Conservation (phyloP, 2,888 invertebrate species). For the Agonopterix heracliana region DNA sequence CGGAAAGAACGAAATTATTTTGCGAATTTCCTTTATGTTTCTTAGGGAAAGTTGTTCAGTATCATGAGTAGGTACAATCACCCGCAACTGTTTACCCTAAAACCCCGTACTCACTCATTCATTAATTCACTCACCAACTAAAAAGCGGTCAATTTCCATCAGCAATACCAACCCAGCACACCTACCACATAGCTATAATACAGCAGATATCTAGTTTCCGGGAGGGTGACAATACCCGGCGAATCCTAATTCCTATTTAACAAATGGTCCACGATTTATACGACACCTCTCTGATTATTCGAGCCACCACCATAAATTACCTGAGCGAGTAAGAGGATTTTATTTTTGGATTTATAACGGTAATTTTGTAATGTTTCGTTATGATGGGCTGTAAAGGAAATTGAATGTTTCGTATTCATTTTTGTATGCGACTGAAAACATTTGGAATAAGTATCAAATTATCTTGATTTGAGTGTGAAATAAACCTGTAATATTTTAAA, state of each 20-base stretch:
- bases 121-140: no score
- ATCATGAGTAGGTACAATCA: no score
- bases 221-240: conserved; percentile 16
- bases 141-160: not conserved
- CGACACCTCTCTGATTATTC: conserved; percentile 73
- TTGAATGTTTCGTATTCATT: not conserved
- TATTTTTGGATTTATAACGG: conserved; percentile 67
- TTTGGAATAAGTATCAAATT: no score
- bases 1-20: no score
- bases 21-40: no score
- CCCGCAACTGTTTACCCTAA: no score
- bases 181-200: not conserved
- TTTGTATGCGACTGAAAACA: not conserved
- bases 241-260: conserved; percentile 71
- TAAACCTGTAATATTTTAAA: no score
- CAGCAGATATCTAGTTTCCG: not conserved
- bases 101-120: no score
- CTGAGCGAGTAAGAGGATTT: conserved; percentile 60
- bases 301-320: conserved; percentile 68
- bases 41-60: no score
- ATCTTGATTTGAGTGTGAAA: no score
- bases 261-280: conserved; percentile 73
- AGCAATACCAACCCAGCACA: not conserved
- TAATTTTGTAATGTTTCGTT: conserved; percentile 46
- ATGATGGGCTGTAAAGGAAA: conserved; percentile 18